Conservation (phyloP, 2,888 invertebrate genomes). For the Diadegma fenestrale region DNA sequence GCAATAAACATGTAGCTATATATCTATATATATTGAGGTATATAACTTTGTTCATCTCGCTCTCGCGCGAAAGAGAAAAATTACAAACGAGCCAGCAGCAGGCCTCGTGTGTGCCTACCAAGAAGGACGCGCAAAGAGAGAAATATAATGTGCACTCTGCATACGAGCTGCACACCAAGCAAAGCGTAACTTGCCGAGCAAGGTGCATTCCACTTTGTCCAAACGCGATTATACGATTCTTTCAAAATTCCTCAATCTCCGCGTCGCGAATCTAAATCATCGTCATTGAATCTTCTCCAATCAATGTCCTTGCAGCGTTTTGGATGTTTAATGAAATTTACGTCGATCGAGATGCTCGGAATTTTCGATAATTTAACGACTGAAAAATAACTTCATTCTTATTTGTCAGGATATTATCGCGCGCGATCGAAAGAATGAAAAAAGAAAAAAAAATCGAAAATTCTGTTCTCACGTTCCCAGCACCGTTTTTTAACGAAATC, state of each 20-base stretch:
- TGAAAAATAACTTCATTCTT: conserved; percentile 25
- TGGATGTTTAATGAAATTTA: neutral
- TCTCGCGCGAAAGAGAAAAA: conserved; percentile 52
- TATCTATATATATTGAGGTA: neutral
- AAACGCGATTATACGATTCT: conserved; percentile 57
- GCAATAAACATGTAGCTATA: neutral
- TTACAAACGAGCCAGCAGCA: conserved; percentile 50
- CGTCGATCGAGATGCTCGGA: neutral
- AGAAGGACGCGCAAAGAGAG: conserved; percentile 62
- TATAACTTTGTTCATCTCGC: conserved; percentile 15
- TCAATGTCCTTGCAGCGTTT: neutral
- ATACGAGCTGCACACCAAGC: conserved; percentile 47
- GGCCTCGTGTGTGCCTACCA: conserved; percentile 29
- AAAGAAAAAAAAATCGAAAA: conserved; percentile 3
- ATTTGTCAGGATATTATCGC: neutral
- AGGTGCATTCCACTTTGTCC: conserved; percentile 70
- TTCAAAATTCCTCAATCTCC: conserved; percentile 42
- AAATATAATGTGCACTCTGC: conserved; percentile 28
- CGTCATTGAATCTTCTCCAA: neutral
- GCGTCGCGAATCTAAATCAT: conserved; percentile 5
- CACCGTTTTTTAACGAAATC: conserved; percentile 23
- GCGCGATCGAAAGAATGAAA: conserved; percentile 12
- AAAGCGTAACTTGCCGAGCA: conserved; percentile 58
- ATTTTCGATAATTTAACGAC: neutral
- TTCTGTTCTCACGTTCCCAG: conserved; percentile 21